phyloP scores from a whole-genome alignment of 2,797 vertebrate genomes.

The Lepus townsendii region DNA sequence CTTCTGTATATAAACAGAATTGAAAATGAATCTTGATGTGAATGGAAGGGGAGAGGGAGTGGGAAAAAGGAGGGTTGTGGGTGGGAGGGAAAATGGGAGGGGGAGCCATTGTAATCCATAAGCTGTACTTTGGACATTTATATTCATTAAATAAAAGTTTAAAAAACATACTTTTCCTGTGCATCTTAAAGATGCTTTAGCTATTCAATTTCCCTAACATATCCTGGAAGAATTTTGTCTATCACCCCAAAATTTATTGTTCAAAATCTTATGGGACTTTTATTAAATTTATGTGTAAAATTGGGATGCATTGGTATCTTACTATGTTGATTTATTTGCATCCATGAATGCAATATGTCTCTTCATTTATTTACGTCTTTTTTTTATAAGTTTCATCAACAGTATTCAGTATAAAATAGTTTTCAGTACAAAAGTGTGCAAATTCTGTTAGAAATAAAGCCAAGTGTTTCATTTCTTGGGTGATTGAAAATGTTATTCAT shows the following conservation, averaged over 20 bases:
- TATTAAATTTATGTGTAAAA: background rate
- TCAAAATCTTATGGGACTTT: background rate
- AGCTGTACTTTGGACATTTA: too few relatives aligned
- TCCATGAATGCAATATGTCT: background rate
- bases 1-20: too few relatives aligned
- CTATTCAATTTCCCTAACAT: background rate
- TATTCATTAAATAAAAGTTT: too few relatives aligned
- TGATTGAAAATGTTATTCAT: too few relatives aligned
- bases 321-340: too few relatives aligned
- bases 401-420: too few relatives aligned
- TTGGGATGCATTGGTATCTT: background rate
- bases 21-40: too few relatives aligned
- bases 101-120: too few relatives aligned
- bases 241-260: background rate
- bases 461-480: too few relatives aligned
- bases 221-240: background rate
- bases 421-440: background rate
- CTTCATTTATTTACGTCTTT: background rate
- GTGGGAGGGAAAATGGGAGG: too few relatives aligned
- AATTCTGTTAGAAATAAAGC: background rate
- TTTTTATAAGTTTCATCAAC: background rate
- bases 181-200: background rate
- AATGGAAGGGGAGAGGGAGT: too few relatives aligned
- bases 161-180: background rate
- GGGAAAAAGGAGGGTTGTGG: too few relatives aligned